These are phyloP conservation scores for Isaurus tuberculatus DNA, from an alignment of 92 coral and sea anemone species.

Conservation along the genomic window DNA sequence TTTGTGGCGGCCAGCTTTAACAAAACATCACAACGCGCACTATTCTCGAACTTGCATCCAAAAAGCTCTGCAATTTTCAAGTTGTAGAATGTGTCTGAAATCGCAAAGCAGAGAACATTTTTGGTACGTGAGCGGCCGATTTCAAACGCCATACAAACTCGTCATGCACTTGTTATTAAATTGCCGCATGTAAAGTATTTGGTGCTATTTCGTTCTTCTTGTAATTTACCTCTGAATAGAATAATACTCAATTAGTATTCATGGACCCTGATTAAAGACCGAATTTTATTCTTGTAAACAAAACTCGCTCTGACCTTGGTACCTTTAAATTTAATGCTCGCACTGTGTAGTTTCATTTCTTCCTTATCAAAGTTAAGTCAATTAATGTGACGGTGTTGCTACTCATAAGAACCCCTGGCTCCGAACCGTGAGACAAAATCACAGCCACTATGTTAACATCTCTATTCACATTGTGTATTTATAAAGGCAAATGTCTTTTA, in stretches of 20 bases:
- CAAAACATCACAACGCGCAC: constrained; percentile 37
- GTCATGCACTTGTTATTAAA: constrained; percentile 42
- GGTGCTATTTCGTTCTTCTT: constrained; percentile 5
- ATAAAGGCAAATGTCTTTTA: not conserved
- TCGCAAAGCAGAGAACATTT: constrained; percentile 22
- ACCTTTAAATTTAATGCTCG: not conserved
- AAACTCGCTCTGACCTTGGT: constrained; percentile 29
- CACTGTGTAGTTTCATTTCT: constrained; percentile 29
- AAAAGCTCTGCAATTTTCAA: not conserved
- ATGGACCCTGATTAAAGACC: constrained; percentile 22
- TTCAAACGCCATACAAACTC: constrained; percentile 27
- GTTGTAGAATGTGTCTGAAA: not conserved
- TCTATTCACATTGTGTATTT: not conserved
- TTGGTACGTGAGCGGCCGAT: constrained; percentile 35
- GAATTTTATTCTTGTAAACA: constrained; percentile 40
- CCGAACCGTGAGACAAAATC: constrained; percentile 26
- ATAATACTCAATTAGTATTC: constrained; percentile 45
- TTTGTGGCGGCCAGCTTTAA: constrained; percentile 36
- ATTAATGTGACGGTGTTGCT: constrained; percentile 22
- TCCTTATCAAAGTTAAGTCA: constrained; percentile 37
- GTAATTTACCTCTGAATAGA: constrained; percentile 40
- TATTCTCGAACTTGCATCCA: constrained; percentile 5
- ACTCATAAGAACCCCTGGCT: not conserved
- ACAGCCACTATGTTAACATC: not conserved
- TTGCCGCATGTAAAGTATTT: constrained; percentile 33